Percentiles rank a stretch among this genome's conserved stretches.
These are phyloP conservation scores for Aphodius granarius DNA, from an alignment of 2,888 invertebrate species.

Conservation along the genomic window DNA sequence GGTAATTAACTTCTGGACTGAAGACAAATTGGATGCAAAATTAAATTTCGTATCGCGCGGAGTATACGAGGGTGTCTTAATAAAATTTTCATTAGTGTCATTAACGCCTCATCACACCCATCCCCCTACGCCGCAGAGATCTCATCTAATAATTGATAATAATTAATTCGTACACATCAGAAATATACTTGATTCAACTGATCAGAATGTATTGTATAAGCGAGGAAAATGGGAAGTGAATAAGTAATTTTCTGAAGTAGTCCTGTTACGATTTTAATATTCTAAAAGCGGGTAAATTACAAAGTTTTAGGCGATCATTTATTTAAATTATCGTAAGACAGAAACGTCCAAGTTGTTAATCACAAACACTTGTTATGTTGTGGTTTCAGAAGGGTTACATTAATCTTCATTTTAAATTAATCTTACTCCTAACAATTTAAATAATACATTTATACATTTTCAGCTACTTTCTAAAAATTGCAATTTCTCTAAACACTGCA, in stretches of 20 bases:
- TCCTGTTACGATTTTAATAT: neutral
- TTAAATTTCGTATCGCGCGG: constrained; percentile 14
- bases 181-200: neutral
- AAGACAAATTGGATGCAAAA: constrained; percentile 17
- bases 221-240: neutral
- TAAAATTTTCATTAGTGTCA: constrained; percentile 21
- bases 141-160: neutral
- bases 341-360: neutral
- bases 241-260: neutral
- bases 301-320: neutral
- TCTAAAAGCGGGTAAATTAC: neutral
- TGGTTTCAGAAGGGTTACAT: neutral
- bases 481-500: too few relatives aligned
- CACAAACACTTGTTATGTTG: neutral
- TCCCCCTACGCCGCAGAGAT: neutral
- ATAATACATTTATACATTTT: too few relatives aligned
- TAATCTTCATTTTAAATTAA: neutral
- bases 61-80: constrained; percentile 1
- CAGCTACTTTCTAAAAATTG: too few relatives aligned
- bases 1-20: constrained; percentile 14
- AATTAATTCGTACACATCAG: neutral
- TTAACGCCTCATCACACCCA: neutral
- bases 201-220: too few relatives aligned
- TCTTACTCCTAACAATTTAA: neutral
- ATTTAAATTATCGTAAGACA: neutral